Evolutionary conservation across 2,888 invertebrate genomes (phyloP).

Genomic region (Syrista parreyssii): DNA sequence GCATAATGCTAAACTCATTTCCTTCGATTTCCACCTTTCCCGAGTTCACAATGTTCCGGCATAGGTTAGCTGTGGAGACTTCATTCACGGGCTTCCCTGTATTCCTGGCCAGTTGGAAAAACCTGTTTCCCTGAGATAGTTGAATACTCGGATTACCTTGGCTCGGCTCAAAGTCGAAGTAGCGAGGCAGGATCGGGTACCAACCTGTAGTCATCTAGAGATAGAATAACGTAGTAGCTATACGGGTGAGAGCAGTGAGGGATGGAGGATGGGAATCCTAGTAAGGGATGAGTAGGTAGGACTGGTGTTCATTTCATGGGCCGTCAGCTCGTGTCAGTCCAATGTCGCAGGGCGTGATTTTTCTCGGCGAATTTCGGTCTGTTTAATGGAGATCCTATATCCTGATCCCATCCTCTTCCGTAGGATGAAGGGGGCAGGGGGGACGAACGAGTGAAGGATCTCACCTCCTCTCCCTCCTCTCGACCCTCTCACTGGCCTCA

Average conservation of each 20-base stretch:
- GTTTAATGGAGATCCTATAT: conserved; percentile 54
- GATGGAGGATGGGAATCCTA: neutral
- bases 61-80: neutral
- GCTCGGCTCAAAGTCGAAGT: neutral
- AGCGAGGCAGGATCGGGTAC: neutral
- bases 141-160: neutral
- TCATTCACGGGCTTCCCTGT: neutral
- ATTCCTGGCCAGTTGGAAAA: neutral
- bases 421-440: neutral
- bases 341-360: conserved; percentile 56
- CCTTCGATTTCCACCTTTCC: neutral
- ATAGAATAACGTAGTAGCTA: neutral
- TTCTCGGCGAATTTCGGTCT: conserved; percentile 56
- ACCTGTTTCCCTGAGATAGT: neutral
- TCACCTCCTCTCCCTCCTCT: conserved; percentile 21
- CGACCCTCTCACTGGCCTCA: conserved; percentile 11
- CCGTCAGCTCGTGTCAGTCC: conserved; percentile 61
- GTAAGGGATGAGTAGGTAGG: conserved; percentile 21
- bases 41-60: neutral
- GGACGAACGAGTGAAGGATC: neutral
- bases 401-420: neutral
- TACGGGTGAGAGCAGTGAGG: neutral
- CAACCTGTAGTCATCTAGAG: neutral
- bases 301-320: conserved; percentile 64
- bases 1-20: neutral